Percentiles rank a stretch among this genome's conserved stretches.
Conservation (phyloP, 92 coral and sea anemone species). For the Virgularia gustaviana region DNA sequence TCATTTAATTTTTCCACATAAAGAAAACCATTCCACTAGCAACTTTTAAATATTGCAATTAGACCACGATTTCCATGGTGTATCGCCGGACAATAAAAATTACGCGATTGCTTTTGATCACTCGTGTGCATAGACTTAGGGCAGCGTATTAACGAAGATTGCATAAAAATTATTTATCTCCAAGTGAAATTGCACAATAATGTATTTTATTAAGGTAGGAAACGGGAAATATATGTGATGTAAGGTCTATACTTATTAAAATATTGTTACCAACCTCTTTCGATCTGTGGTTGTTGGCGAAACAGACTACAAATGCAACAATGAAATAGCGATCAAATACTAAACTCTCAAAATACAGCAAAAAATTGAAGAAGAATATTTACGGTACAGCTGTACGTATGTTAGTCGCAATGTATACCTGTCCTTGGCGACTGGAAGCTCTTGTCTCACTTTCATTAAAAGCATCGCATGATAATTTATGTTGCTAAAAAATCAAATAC, state of each 20-base stretch:
- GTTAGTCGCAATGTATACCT: conserved; percentile 11
- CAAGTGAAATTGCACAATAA: no score
- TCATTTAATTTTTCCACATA: no score
- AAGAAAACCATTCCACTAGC: no score
- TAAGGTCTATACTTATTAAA: no score
- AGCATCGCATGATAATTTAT: neutral
- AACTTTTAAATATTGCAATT: no score
- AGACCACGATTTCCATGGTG: no score
- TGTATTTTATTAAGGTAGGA: neutral
- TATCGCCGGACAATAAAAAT: no score
- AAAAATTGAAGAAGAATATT: neutral
- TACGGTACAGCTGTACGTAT: no score
- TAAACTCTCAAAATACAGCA: neutral
- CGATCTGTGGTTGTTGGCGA: conserved; percentile 23
- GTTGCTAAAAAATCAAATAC: neutral
- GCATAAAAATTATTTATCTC: neutral
- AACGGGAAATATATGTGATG: neutral
- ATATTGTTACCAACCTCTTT: conserved; percentile 25
- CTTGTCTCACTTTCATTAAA: conserved; percentile 20
- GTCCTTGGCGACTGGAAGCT: conserved; percentile 15
- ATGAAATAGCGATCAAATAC: neutral
- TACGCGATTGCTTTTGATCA: no score
- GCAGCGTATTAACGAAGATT: no score
- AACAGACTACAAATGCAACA: conserved; percentile 10
- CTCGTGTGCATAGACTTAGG: no score